Evolutionary conservation across 1,140 invertebrate species (phyloP).

Genomic region (Hydropsyche tenuis): DNA sequence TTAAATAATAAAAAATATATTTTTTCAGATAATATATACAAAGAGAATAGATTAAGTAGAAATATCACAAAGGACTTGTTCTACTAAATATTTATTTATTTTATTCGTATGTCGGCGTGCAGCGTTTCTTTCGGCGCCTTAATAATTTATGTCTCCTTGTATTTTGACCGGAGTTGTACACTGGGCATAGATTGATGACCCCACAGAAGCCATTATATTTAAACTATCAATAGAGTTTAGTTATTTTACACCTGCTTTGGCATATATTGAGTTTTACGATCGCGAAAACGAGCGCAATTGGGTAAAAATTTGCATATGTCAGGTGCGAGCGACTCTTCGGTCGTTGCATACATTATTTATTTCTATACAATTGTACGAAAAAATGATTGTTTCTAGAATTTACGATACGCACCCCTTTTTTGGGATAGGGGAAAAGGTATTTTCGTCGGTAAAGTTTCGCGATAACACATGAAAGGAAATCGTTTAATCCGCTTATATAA

Average conservation of each 20-base stretch:
- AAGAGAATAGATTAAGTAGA: no score
- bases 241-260: not conserved
- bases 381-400: constrained; percentile 8
- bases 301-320: constrained; percentile 21
- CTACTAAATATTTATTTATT: no score
- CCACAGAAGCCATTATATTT: constrained; percentile 23
- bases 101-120: no score
- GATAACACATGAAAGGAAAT: constrained; percentile 19
- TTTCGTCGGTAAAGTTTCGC: not conserved
- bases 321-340: not conserved
- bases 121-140: not conserved
- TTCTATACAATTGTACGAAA: not conserved
- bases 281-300: not conserved
- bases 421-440: not conserved
- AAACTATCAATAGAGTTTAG: not conserved
- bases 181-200: constrained; percentile 8
- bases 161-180: constrained; percentile 16
- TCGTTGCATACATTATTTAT: not conserved
- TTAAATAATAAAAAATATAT: no score
- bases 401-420: not conserved
- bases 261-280: not conserved
- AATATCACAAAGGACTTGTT: no score
- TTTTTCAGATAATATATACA: no score
- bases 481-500: constrained; percentile 15
- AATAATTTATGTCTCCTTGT: constrained; percentile 12